Conservation (phyloP, 2,797 vertebrate species). For the Helostoma temminkii region DNA sequence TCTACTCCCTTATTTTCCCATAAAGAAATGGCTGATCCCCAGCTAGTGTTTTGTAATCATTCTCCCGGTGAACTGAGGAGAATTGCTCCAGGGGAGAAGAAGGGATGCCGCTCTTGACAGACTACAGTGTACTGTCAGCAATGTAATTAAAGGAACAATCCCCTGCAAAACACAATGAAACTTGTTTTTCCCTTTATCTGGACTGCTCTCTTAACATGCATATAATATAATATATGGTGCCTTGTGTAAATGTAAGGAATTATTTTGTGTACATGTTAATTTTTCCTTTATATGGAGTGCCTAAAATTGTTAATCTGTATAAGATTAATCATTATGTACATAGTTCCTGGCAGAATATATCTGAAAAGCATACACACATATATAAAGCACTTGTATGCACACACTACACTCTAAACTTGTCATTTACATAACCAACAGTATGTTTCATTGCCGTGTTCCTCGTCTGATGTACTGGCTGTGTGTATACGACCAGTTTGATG, state of each 20-base stretch:
- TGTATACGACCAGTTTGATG: slow-evolving; percentile 16
- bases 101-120: slow-evolving; percentile 28
- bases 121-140: slow-evolving; percentile 40
- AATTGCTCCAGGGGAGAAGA: slow-evolving; percentile 22
- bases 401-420: slow-evolving; percentile 14
- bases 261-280: background rate
- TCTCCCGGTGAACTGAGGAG: slow-evolving; percentile 39
- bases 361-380: too few relatives aligned
- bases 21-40: slow-evolving; percentile 3
- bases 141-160: slow-evolving; percentile 33
- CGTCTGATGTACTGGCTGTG: slow-evolving; percentile 21
- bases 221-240: background rate
- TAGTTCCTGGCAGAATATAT: slow-evolving; percentile 20
- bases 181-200: background rate
- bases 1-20: slow-evolving; percentile 7
- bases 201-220: background rate
- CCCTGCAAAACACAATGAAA: background rate
- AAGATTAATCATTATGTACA: slow-evolving; percentile 12
- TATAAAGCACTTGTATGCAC: background rate
- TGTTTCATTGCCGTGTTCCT: background rate
- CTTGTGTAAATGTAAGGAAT: slow-evolving; percentile 3
- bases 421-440: slow-evolving; percentile 11
- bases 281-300: background rate
- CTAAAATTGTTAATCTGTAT: background rate
- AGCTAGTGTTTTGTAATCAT: slow-evolving; percentile 34